Conservation (phyloP, 2,888 invertebrate genomes). For the Drepana falcataria region DNA sequence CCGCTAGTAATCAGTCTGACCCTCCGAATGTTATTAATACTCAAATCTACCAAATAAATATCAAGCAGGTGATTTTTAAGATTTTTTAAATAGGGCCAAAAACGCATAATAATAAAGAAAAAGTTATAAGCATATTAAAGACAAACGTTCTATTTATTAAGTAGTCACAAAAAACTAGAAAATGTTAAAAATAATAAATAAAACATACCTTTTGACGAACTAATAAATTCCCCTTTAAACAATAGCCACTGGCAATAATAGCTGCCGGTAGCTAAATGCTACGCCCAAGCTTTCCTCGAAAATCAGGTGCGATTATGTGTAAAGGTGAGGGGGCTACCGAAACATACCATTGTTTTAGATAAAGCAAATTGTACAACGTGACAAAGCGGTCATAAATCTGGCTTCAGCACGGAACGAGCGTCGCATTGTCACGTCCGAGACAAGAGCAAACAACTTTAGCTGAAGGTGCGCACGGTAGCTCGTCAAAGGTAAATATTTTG, state of each 20-base stretch:
- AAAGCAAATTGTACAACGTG: conserved; percentile 18
- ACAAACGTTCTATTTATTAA: too few relatives aligned
- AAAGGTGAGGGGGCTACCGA: conserved; percentile 2
- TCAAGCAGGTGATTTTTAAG: too few relatives aligned
- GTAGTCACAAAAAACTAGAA: too few relatives aligned
- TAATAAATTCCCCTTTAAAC: background rate
- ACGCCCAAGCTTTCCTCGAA: background rate
- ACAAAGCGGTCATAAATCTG: conserved; percentile 25
- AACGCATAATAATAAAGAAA: too few relatives aligned
- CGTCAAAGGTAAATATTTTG: conserved; percentile 62
- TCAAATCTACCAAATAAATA: too few relatives aligned
- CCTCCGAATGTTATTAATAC: too few relatives aligned
- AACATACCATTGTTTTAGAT: conserved; percentile 11
- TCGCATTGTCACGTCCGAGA: conserved; percentile 10
- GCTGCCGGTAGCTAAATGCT: background rate
- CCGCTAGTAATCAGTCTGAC: too few relatives aligned
- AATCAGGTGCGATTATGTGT: background rate
- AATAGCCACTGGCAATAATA: background rate
- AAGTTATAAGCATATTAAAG: too few relatives aligned
- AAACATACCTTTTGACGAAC: background rate
- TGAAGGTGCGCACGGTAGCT: conserved; percentile 17
- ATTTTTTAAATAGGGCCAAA: too few relatives aligned
- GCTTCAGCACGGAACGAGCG: conserved; percentile 29
- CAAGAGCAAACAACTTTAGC: conserved; percentile 16
- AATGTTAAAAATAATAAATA: too few relatives aligned